phyloP scores from a whole-genome alignment of 2,888 invertebrate genomes.

The Drosophila incognita region DNA sequence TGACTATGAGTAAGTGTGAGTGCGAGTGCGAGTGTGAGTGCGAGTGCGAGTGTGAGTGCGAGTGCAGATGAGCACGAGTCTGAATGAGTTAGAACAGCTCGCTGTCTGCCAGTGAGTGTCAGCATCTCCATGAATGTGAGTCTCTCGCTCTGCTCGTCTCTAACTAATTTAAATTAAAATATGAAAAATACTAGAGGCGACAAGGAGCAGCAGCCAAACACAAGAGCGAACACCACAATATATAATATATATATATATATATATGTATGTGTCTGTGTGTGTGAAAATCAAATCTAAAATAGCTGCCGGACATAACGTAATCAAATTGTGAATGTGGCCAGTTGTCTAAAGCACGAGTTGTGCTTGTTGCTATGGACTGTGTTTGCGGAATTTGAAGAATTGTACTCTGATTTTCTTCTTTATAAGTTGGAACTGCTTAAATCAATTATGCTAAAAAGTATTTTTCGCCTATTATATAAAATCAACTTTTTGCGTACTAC shows the following conservation, averaged over 20 bases:
- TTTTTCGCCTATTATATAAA: background rate
- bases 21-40: background rate
- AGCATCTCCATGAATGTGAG: constrained; percentile 19
- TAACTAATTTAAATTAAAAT: constrained; percentile 77
- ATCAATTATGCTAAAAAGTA: background rate
- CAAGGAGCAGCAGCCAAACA: constrained; percentile 17
- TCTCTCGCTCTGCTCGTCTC: constrained; percentile 27
- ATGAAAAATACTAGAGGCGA: constrained; percentile 69
- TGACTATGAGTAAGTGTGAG: constrained; percentile 22
- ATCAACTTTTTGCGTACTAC: background rate
- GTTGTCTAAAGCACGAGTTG: constrained; percentile 22
- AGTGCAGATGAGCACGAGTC: constrained; percentile 44
- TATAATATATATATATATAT: too few relatives aligned
- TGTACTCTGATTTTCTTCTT: background rate
- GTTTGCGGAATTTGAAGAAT: constrained; percentile 11
- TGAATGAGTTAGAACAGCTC: constrained; percentile 66
- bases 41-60: background rate
- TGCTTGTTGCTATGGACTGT: constrained; percentile 4
- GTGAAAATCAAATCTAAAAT: constrained; percentile 79
- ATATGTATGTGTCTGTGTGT: constrained; percentile 19
- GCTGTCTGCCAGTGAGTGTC: constrained; percentile 42
- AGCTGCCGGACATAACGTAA: constrained; percentile 75
- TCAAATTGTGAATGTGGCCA: constrained; percentile 63
- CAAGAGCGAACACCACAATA: constrained; percentile 23
- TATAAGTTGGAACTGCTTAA: background rate